Percentiles rank a stretch among this genome's conserved stretches.
These are phyloP conservation scores for Agapornis canus DNA, from an alignment of 2,797 vertebrate species.

Conservation along the genomic window DNA sequence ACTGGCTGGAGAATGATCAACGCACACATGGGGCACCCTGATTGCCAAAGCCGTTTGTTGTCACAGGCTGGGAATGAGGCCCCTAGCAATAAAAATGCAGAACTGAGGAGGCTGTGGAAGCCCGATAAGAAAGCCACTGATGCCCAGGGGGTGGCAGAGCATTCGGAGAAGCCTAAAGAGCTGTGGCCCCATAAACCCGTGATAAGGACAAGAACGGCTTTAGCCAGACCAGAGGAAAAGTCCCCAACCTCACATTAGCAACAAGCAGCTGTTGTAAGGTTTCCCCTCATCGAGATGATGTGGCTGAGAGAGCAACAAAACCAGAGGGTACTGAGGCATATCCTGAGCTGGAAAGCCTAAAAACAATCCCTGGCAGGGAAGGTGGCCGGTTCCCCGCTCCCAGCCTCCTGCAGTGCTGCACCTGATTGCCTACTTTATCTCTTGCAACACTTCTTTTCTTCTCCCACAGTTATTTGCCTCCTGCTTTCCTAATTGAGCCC, in stretches of 20 bases:
- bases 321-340: not conserved
- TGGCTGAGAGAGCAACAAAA: not conserved
- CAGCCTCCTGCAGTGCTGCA: not conserved
- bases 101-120: not conserved
- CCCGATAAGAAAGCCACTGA: not conserved
- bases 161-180: not conserved
- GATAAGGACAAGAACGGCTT: not conserved
- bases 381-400: not conserved
- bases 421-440: not conserved
- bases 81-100: not conserved
- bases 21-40: accelerated
- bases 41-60: not conserved
- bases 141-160: not conserved
- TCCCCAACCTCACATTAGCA: not conserved
- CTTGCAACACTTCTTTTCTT: not conserved
- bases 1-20: not conserved
- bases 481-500: not conserved
- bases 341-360: not conserved
- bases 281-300: not conserved
- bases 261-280: not conserved
- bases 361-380: accelerated
- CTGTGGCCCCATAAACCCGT: not conserved
- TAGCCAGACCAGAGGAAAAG: not conserved
- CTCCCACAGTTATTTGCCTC: not conserved
- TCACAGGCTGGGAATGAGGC: not conserved